Percentiles rank a stretch among this genome's conserved stretches.
Conservation (phyloP, 2,113 vertebrate genomes). For the Lamprologus speciosus region DNA sequence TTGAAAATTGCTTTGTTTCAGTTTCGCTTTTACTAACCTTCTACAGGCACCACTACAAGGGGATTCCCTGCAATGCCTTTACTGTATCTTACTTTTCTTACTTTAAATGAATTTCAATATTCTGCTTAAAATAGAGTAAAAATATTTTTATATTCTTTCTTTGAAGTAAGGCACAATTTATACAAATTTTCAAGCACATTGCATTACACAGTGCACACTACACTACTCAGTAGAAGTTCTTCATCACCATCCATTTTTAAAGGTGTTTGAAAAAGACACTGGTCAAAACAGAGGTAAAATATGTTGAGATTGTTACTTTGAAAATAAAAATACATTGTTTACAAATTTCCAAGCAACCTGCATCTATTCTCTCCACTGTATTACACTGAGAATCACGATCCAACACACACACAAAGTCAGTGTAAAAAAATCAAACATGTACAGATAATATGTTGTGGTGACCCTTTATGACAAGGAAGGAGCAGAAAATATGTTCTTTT, state of each 20-base stretch:
- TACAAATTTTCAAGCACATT: background rate
- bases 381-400: background rate
- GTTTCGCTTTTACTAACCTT: accelerated
- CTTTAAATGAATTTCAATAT: background rate
- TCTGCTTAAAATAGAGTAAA: background rate
- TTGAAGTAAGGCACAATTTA: background rate
- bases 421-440: background rate
- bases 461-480: background rate
- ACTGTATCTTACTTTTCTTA: background rate
- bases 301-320: background rate
- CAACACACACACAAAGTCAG: background rate
- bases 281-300: background rate
- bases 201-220: background rate
- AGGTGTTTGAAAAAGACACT: background rate
- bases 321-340: background rate
- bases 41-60: background rate
- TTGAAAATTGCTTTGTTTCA: background rate
- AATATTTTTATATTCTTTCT: background rate
- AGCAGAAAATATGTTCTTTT: accelerated
- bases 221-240: background rate
- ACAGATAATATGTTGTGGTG: background rate
- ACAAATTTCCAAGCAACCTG: background rate
- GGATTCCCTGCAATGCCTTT: accelerated
- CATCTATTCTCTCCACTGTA: background rate
- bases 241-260: background rate